phyloP scores from a whole-genome alignment of 1,140 invertebrate species.

The Philotrypesis tridentata region DNA sequence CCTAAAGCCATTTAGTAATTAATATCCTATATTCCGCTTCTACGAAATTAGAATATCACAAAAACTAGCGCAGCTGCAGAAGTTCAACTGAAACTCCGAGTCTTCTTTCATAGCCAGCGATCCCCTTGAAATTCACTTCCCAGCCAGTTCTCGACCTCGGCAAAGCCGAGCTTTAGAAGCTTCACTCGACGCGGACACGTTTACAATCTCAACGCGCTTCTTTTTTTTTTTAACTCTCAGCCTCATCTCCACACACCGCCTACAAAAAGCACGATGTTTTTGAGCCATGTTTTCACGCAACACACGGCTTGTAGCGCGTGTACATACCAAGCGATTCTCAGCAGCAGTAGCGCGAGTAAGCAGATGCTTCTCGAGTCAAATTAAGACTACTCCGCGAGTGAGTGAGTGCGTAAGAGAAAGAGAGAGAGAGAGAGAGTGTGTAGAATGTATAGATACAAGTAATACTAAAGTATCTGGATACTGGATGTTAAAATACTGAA shows the following conservation, averaged over 20 bases:
- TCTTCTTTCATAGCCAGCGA: not conserved
- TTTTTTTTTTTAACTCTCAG: too few species aligned
- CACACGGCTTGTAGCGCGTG: not conserved
- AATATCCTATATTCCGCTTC: too few species aligned
- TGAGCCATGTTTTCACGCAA: constrained; percentile 15
- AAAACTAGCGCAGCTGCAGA: not conserved
- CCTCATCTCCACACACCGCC: not conserved
- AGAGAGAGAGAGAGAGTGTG: too few species aligned
- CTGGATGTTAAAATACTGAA: too few species aligned
- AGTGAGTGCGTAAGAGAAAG: constrained; percentile 14
- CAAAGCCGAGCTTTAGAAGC: not conserved
- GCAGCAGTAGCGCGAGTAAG: not conserved
- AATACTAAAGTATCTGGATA: too few species aligned
- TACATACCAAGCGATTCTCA: not conserved
- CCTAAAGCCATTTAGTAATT: too few species aligned
- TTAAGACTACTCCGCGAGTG: constrained; percentile 26
- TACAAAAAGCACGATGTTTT: constrained; percentile 21
- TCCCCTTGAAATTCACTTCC: not conserved
- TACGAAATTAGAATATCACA: too few species aligned
- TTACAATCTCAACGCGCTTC: constrained; percentile 5
- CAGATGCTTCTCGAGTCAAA: constrained; percentile 32
- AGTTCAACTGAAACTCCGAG: not conserved
- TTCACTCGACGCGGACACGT: not conserved
- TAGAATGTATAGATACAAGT: too few species aligned
- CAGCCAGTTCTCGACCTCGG: not conserved